A percentile compares a stretch with the other conserved stretches of the same genome.
Conservation (phyloP, 2,113 vertebrate species). For the Gasterosteus aculeatus region DNA sequence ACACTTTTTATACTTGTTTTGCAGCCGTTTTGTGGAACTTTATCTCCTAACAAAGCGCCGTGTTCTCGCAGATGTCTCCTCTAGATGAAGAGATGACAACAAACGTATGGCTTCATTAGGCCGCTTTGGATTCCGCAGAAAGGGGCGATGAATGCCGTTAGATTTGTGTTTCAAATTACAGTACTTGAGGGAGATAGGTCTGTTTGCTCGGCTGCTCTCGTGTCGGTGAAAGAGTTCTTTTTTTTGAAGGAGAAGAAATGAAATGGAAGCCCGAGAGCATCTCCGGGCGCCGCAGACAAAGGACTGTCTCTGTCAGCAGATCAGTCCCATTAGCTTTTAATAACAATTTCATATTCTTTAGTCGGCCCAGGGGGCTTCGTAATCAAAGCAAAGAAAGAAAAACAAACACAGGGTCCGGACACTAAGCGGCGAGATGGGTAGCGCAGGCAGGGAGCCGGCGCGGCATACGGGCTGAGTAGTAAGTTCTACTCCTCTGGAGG, state of each 20-base stretch:
- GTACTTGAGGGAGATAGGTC: constrained; percentile 48
- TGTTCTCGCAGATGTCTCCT: constrained; percentile 41
- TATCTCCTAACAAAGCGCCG: constrained; percentile 44
- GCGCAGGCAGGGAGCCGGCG: constrained; percentile 61
- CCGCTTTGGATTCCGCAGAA: constrained; percentile 51
- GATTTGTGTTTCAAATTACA: constrained; percentile 68
- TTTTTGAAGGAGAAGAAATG: constrained; percentile 35
- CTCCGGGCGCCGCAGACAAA: constrained; percentile 48
- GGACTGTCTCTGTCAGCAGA: constrained; percentile 64
- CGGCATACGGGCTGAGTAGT: constrained; percentile 58
- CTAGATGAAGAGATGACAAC: constrained; percentile 42
- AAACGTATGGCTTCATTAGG: constrained; percentile 62
- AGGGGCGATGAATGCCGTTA: constrained; percentile 49
- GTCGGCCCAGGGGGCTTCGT: constrained; percentile 64
- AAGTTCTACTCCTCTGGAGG: constrained; percentile 59
- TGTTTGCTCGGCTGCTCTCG: constrained; percentile 45
- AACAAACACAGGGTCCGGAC: constrained; percentile 61
- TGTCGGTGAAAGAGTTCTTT: constrained; percentile 43
- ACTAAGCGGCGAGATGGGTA: constrained; percentile 56
- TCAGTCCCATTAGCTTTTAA: constrained; percentile 75
- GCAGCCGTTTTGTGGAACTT: constrained; percentile 40
- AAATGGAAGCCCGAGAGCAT: constrained; percentile 57
- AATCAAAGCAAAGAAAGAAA: constrained; percentile 72
- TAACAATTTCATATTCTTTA: constrained; percentile 70
- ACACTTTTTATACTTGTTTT: constrained; percentile 57